Percentiles rank a stretch among this genome's conserved stretches.
These are phyloP conservation scores for Zaprionus taronus DNA, from an alignment of 1,140 invertebrate species.

Conservation along the genomic window DNA sequence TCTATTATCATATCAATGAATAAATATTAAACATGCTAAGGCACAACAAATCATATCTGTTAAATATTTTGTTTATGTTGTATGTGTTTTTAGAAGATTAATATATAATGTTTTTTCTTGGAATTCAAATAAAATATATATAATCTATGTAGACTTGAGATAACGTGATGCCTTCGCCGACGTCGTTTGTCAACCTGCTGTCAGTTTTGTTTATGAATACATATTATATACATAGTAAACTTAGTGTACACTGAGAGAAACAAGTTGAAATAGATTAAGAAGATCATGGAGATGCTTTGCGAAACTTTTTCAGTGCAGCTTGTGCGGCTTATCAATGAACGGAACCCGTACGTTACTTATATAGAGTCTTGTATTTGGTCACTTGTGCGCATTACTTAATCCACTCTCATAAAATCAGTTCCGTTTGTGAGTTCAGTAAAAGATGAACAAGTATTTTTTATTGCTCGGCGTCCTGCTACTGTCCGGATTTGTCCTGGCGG, in stretches of 20 bases:
- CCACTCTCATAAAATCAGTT: constrained; percentile 42
- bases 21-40: not conserved
- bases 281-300: not conserved
- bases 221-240: not conserved
- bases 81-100: not conserved
- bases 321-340: constrained; percentile 38
- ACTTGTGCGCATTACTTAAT: constrained; percentile 10
- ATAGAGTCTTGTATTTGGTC: constrained; percentile 10
- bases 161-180: not conserved
- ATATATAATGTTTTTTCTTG: constrained; percentile 21
- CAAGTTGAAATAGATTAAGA: not conserved
- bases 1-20: constrained; percentile 1
- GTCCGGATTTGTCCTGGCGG: constrained; percentile 25
- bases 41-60: not conserved
- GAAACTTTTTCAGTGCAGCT: not conserved
- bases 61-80: not conserved
- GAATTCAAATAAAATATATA: constrained; percentile 14
- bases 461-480: constrained; percentile 36
- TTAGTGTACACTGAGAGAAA: not conserved
- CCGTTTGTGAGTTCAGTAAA: constrained; percentile 18
- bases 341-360: not conserved
- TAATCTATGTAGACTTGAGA: not conserved
- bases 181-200: constrained; percentile 8
- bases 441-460: constrained; percentile 34
- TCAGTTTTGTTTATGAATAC: not conserved